Conservation (phyloP, 2,113 vertebrate species). For the Drymodes brunneopygia region DNA sequence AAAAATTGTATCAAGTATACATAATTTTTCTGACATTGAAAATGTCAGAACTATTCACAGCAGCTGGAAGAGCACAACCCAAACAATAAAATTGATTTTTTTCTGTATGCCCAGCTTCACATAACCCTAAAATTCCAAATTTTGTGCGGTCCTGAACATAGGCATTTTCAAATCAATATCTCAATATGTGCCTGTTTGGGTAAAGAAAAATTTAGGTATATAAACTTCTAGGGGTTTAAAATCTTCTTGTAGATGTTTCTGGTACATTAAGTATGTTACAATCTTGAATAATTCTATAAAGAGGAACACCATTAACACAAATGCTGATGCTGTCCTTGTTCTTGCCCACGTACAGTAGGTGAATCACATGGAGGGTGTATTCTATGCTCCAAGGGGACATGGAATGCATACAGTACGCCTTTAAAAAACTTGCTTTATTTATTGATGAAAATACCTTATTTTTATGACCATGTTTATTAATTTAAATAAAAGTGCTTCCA, state of each 20-base stretch:
- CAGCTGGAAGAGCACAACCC: not conserved
- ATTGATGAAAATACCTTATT: slow-evolving; percentile 19
- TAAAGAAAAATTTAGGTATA: not conserved
- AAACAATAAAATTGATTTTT: not conserved
- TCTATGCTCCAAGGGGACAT: not conserved
- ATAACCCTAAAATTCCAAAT: not conserved
- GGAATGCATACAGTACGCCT: not conserved
- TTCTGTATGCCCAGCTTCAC: not conserved
- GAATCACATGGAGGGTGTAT: not conserved
- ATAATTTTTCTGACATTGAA: not conserved
- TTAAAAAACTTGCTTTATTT: slow-evolving; percentile 11
- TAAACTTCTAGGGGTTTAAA: not conserved
- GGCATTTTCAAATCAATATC: not conserved
- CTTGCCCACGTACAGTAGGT: not conserved
- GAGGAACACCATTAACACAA: not conserved
- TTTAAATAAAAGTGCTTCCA: not conserved
- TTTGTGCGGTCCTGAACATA: not conserved
- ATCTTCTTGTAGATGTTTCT: not conserved
- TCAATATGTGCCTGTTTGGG: not conserved
- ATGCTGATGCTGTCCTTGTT: rapidly evolving
- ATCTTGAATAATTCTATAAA: not conserved
- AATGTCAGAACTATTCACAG: not conserved
- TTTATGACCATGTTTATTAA: not conserved
- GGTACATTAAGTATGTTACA: not conserved
- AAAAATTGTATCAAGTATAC: not conserved